Evolutionary conservation across 2,113 vertebrate genomes (phyloP), one percentile per base, ranked within the genome.

Genomic region (Channa maculata): DNA sequence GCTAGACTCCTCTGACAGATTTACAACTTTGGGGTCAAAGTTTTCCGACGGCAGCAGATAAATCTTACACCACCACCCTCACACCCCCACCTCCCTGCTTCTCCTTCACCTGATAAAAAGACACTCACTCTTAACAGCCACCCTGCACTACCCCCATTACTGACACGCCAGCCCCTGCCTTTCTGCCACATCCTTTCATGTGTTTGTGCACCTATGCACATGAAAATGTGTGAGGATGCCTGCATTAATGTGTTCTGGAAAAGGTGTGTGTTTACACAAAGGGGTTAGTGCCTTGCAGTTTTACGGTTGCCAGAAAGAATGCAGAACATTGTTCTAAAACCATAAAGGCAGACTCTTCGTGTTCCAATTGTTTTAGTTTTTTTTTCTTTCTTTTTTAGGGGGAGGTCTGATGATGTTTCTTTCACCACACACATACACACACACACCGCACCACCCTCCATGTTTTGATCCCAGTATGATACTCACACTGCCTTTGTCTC

Each of bases 1-100:
- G 93, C 92, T 91, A 94, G 93, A 94, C 94, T 94, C 87, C 85
- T 90, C 81, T 94, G 93, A 93, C 94, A 94, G 93, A 95, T 95
- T 95, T 94, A 94, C 92, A 93, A 91, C 93, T 92, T 65, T 0
- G 88, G 84, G 94, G 94, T 93, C 93, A 94, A 93, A 94, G 94
- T 93, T 94, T 94, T 92, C 91, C 86, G 88, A 92, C 91, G 69
- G 91, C 91, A 86, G 90, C 91, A 93, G 90, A 94, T 94, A 94
- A 93, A 94, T 94, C 94, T 94, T 86, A 86, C 82, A 65, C 80
- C 65, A 4, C 68, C 84, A 63, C 66, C 68, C 37, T 63, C 55
- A 37, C 62, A 46, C 60, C n/a, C 33, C 73, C 8, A 5, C 34
- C 51, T 24, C 73, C 78, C 57, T 4, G 58, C 81, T 79, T 82